Base-by-base conservation (phyloP, 2,888 invertebrate genomes). In the Drepanosiphum platanoidis region DNA sequence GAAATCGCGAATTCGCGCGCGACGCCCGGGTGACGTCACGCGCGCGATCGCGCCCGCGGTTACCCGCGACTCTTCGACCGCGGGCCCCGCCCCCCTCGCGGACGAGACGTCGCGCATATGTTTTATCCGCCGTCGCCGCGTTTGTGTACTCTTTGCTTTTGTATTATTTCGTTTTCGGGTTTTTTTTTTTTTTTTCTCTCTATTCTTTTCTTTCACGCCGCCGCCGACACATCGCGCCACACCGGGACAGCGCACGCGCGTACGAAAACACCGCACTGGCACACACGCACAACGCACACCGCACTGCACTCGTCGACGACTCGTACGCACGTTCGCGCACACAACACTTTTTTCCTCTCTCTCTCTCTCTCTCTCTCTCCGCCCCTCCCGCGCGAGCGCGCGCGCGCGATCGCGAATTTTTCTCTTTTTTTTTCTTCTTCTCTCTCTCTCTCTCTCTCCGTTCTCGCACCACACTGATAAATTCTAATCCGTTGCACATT, bases 141-240 rank as follows among this genome's bases (percentile, higher is more conserved):
- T 84, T 84, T 84, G 36, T 84, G 84, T 84, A 77, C 84, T 84
- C 84, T 84, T 84, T 84, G 84, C 84, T 75, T 84, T 83, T 75
- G 74, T 71, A 81, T 71, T 71, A 64, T 75, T 83, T 71, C 36
- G 1, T n/a, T 0, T 22, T 8, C n/a, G 18, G 11, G 64, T 27
- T 4, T 61, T 61, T 61, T 27, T n/a, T n/a, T 71, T 71, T 71
- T 71, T n/a, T n/a, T n/a, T n/a, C n/a, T n/a, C n/a, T n/a, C n/a
- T n/a, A n/a, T n/a, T n/a, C n/a, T n/a, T n/a, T n/a, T 42, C 39
- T 7, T 9, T 22, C 71, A 15, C 15, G 32, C 30, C 15, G 13
- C 15, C 66, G 32, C 30, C 27, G 30, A 30, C 30, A 68, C 34
- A 68, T n/a, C n/a, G n/a, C 68, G 13, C 34, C n/a, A 34, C 68